These are phyloP conservation scores for Botrylloides violaceus DNA, from an alignment of 23 tunicate species.

Conservation along the genomic window DNA sequence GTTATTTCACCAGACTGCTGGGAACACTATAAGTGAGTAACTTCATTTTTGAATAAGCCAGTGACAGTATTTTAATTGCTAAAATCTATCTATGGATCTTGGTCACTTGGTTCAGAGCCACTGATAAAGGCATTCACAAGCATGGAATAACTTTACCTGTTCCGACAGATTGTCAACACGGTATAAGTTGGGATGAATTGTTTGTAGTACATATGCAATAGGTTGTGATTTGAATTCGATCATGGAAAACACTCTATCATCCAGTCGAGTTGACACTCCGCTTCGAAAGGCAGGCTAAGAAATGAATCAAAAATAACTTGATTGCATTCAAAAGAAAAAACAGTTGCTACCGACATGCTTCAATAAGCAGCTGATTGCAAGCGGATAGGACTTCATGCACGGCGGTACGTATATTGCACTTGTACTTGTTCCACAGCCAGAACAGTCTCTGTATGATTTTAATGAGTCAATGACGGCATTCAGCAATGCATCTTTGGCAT, in stretches of 20 bases:
- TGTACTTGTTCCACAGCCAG: constrained; percentile 30
- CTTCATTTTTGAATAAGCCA: too few species aligned
- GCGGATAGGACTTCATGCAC: constrained; percentile 60
- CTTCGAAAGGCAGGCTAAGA: constrained; percentile 53
- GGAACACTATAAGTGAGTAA: too few species aligned
- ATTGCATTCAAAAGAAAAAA: not conserved
- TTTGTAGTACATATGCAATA: constrained; percentile 36
- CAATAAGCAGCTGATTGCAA: constrained; percentile 67
- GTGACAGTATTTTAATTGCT: too few species aligned
- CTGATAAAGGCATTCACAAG: too few species aligned
- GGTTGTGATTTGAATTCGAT: constrained; percentile 85
- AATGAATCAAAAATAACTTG: not conserved
- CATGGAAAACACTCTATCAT: constrained; percentile 90
- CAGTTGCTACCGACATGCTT: constrained; percentile 55
- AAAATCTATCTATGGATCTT: too few species aligned
- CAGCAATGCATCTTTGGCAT: constrained; percentile 86
- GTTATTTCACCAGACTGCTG: too few species aligned
- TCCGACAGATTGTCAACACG: constrained; percentile 79
- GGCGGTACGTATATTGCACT: constrained; percentile 59
- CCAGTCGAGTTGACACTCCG: constrained; percentile 71
- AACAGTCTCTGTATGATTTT: constrained; percentile 61
- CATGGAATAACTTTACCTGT: too few species aligned
- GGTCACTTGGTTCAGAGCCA: too few species aligned
- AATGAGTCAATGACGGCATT: constrained; percentile 84
- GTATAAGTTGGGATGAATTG: constrained; percentile 87